Base-by-base conservation (phyloP, 2,888 invertebrate genomes). In the Phoronis australis region DNA sequence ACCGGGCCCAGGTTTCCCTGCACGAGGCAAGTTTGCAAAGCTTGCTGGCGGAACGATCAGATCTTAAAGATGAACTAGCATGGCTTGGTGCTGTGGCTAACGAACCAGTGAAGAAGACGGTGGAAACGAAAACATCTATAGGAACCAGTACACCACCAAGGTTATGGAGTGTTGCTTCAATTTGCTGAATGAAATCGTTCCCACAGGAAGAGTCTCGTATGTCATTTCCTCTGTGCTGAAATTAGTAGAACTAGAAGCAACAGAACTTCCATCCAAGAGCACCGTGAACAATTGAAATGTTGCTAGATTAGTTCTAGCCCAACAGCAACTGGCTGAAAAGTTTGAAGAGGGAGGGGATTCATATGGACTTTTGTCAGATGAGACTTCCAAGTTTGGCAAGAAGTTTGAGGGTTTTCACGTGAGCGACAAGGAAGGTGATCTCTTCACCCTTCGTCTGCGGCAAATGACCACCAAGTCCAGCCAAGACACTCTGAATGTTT, bases 371-470 rank as follows among this genome's bases (percentile, higher is more conserved):
- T 42, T 50, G 12, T 52, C 49, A 48, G 57, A 57, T 42, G 54
- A 54, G 27, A 54, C 57, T 22, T 49, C 51, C 20, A 50, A 52
- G 27, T 51, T 40, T 24, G 55, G 55, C 9, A 37, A 54, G 27
- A 55, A 56, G 24, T 47, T 45, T 46, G 42, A 50, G 46, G 55
- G 55, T 15, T 56, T 54, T 46, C 53, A 57, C 46, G 55, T 49
- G 37, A 49, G 42, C 21, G 57, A 56, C 43, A 42, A 47, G 37
- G 37, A 48, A 27, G 52, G 54, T 27, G 37, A 39, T 31, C 24
- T 50, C 12, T 56, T 52, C 52, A 47, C 50, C 22, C 42, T 55
- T 24, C 54, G 54, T 9, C 24, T 55, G n/a, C 39, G 54, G 25
- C 45, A 56, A 35, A 51, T 56, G 50, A 48, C 54, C 20, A 50